Base-by-base conservation (phyloP, 2,113 vertebrate species). In the Melanerpes formicivorus region DNA sequence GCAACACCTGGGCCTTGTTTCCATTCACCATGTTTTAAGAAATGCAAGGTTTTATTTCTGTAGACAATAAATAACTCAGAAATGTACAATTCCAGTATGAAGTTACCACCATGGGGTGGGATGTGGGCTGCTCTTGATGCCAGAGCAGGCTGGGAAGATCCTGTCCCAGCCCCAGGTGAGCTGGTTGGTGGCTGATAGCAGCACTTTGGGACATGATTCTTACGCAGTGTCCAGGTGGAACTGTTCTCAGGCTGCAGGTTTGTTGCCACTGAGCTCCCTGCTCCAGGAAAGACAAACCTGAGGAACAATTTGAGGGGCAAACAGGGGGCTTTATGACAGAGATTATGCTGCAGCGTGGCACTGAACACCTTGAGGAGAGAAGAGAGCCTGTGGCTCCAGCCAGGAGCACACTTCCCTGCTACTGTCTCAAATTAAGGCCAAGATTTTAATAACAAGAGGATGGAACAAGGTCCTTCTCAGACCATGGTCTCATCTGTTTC, bases 11-110 rank as follows among this genome's bases (percentile, higher is more conserved):
- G 75, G 58, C 25, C 69, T 13, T 10, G 48, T n/a, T 75, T 16
- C 55, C 29, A 2, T 8, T 52, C 50, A 23, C 50, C 48, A 6
- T 18, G 9, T 1, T 19, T 42, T 80, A 91, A 82, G 80, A 92
- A 96, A 80, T n/a, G 34, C 19, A 44, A 8, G 12, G 15, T 16
- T 96, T 96, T 80, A 63, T 66, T 65, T 52, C 30, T 81, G 72
- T 32, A 70, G 50, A 81, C 80, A 95, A 96, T 96, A 96, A 96
- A 96, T 96, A 96, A 78, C 50, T 92, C 88, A 62, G 46, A 89
- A 67, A 60, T 79, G 22, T 95, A 82, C 16, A 71, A 79, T 73
- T 89, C 56, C 90, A 94, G 90, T 90, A 73, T 26, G 26, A 6
- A 7, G 18, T 8, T 14, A 70, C 27, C 81, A 66, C 11, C 11